Conservation (phyloP, 2,888 invertebrate genomes). For the Melanotus villosus region DNA sequence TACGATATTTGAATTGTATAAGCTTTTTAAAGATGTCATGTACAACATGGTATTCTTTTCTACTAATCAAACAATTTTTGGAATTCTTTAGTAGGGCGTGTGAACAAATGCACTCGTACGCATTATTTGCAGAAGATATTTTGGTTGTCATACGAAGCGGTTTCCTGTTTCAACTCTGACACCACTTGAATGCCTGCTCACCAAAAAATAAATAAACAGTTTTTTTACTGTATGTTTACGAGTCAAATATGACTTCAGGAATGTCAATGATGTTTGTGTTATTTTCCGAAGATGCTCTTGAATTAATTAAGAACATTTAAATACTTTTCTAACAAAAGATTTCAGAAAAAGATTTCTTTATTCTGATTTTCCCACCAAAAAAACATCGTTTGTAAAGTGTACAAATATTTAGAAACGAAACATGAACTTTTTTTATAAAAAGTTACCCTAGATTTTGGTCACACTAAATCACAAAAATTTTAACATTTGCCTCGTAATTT, state of each 20-base stretch:
- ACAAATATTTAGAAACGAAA: not conserved
- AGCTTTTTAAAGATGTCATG: too few species aligned
- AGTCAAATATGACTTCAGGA: constrained; percentile 42
- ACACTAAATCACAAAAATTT: too few species aligned
- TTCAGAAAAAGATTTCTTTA: not conserved
- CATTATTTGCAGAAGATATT: constrained; percentile 45
- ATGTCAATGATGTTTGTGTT: constrained; percentile 43
- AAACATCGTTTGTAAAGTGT: not conserved
- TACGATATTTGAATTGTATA: too few species aligned
- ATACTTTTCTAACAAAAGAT: not conserved
- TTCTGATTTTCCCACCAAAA: not conserved
- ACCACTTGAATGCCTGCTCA: constrained; percentile 37
- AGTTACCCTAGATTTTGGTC: too few species aligned
- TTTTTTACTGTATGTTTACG: constrained; percentile 39
- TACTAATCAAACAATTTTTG: constrained; percentile 7
- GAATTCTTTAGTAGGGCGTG: constrained; percentile 39
- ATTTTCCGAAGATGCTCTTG: constrained; percentile 41
- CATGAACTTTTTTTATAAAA: too few species aligned
- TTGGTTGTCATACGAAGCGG: constrained; percentile 42
- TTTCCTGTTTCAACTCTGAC: constrained; percentile 45
- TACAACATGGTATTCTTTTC: not conserved
- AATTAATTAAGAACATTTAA: constrained; percentile 38
- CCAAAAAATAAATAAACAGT: constrained; percentile 44
- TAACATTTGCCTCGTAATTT: too few species aligned
- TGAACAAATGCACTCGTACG: constrained; percentile 31